These are phyloP conservation scores for Ptycholaimellus sp. DNA, from an alignment of 2,888 invertebrate species.

Conservation along the genomic window DNA sequence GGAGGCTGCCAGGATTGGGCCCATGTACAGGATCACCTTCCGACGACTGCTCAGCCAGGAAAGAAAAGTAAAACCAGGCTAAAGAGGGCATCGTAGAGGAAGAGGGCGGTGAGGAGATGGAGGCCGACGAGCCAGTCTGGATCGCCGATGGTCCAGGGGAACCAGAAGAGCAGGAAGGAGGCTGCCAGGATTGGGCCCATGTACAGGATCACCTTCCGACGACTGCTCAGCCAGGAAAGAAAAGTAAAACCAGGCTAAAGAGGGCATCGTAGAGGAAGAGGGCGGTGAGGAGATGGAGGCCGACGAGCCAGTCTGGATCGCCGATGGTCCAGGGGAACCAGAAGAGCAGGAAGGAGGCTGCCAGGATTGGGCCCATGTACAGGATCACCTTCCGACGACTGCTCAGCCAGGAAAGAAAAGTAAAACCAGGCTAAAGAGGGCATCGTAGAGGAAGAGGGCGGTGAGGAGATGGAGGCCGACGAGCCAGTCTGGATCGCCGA, in stretches of 20 bases:
- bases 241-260: slow-evolving; percentile 26
- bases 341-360: slow-evolving; percentile 25
- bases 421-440: slow-evolving; percentile 26
- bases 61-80: slow-evolving; percentile 27
- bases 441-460: slow-evolving; percentile 28
- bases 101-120: slow-evolving; percentile 26
- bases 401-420: no score
- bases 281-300: slow-evolving; percentile 25
- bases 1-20: slow-evolving; percentile 25
- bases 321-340: slow-evolving; percentile 27
- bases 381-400: slow-evolving; percentile 25
- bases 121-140: slow-evolving; percentile 20
- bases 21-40: slow-evolving; percentile 26
- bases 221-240: slow-evolving; percentile 19
- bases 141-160: slow-evolving; percentile 25
- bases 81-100: slow-evolving; percentile 28
- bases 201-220: slow-evolving; percentile 26
- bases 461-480: slow-evolving; percentile 26
- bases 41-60: slow-evolving; percentile 21
- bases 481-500: slow-evolving; percentile 14
- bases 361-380: slow-evolving; percentile 27
- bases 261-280: slow-evolving; percentile 29
- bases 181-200: slow-evolving; percentile 26
- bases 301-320: slow-evolving; percentile 18
- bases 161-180: slow-evolving; percentile 27